Evolutionary conservation across 1,140 invertebrate species (phyloP).

Genomic region (Latrodectus geometricus): DNA sequence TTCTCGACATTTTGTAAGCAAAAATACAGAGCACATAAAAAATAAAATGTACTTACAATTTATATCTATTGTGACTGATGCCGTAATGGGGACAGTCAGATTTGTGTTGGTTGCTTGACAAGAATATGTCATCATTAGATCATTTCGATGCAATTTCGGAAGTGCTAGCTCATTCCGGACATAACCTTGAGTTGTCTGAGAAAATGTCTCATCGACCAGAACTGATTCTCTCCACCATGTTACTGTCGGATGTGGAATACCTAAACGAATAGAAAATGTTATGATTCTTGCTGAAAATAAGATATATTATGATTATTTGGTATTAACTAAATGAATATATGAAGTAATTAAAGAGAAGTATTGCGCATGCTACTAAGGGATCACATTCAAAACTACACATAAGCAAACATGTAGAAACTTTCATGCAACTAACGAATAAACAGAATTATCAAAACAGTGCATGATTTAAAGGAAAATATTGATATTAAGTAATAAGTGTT

Average conservation of each 20-base stretch:
- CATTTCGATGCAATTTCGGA: constrained; percentile 80
- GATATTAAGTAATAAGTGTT: too few relatives aligned
- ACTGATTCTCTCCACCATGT: constrained; percentile 86
- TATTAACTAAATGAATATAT: not conserved
- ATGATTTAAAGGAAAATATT: too few relatives aligned
- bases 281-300: not conserved
- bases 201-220: constrained; percentile 84
- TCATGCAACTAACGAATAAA: too few relatives aligned
- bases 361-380: not conserved
- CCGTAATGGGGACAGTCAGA: constrained; percentile 79
- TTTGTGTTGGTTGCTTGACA: constrained; percentile 74
- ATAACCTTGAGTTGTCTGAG: constrained; percentile 76
- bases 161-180: constrained; percentile 83
- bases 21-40: too few relatives aligned
- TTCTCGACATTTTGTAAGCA: too few relatives aligned
- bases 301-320: not conserved
- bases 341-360: not conserved
- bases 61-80: constrained; percentile 82
- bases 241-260: constrained; percentile 81
- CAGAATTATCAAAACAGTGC: too few relatives aligned
- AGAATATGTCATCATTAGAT: constrained; percentile 80
- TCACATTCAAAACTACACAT: too few relatives aligned
- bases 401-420: too few relatives aligned
- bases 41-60: constrained; percentile 65
- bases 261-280: constrained; percentile 69